These are phyloP conservation scores for Nematolebias whitei DNA, from an alignment of 2,113 vertebrate species.

Conservation along the genomic window DNA sequence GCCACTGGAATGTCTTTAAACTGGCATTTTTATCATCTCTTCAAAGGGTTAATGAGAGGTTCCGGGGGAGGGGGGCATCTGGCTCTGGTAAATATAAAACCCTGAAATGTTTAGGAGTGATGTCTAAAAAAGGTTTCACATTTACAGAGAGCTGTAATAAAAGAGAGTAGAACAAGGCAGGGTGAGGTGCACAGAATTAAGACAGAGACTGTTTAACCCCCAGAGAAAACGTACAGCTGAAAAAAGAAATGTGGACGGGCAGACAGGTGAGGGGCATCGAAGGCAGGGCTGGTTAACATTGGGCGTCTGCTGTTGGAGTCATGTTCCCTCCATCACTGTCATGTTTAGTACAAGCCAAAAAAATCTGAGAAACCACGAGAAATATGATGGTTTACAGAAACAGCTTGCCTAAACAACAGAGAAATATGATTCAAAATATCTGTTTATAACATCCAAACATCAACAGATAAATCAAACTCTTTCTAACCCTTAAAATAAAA, in stretches of 20 bases:
- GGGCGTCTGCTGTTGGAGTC: slow-evolving; percentile 19
- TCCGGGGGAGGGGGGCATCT: slow-evolving; percentile 2
- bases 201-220: slow-evolving; percentile 58
- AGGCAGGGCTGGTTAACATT: slow-evolving; percentile 31
- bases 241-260: slow-evolving; percentile 25
- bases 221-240: slow-evolving; percentile 48
- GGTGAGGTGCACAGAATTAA: slow-evolving; percentile 70
- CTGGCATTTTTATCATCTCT: slow-evolving; percentile 66
- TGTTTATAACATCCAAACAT: no score
- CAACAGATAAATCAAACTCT: no score
- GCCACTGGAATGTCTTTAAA: slow-evolving; percentile 61
- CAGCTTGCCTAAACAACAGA: not conserved
- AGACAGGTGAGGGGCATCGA: not conserved
- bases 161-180: slow-evolving; percentile 50
- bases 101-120: slow-evolving; percentile 28
- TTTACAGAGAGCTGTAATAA: slow-evolving; percentile 61
- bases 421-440: no score
- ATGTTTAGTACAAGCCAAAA: not conserved
- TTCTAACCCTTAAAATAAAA: no score
- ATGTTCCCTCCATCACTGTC: slow-evolving; percentile 11
- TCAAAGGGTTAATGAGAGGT: slow-evolving; percentile 65
- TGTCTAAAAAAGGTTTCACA: slow-evolving; percentile 58
- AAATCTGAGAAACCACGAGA: not conserved
- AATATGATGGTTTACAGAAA: not conserved
- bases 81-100: slow-evolving; percentile 65